Evolutionary conservation across 2,113 vertebrate species (phyloP), one percentile per base, ranked within the genome.

Genomic region (Lepidothrix coronata): DNA sequence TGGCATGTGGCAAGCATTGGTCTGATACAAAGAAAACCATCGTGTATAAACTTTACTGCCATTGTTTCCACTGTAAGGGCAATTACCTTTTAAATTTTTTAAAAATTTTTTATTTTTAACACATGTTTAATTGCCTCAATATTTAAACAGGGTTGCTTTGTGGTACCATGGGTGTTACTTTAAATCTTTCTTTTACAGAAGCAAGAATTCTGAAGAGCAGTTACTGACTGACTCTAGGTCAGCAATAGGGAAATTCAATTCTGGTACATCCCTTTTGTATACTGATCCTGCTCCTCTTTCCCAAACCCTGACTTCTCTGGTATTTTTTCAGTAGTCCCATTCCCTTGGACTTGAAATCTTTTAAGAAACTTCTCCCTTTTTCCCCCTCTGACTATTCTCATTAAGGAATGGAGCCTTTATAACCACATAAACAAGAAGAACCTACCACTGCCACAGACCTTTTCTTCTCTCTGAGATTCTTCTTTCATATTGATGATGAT

Each of bases 1-100:
- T 98, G 98, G 97, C 98, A 97, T 97, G 97, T 98, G 98, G 97
- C 95, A 97, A 89, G 86, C 97, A 97, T 96, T 97, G 97, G 65
- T 92, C 85, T 95, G 90, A 96, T 97, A 91, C 92, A 96, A 86
- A 92, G 90, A 91, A 97, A 97, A 95, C 31, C 93, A 87, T 96
- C 76, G 15, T 89, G 96, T 96, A 93, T 93, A 97, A 96, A 94
- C 94, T 97, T 97, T 93, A 97, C 35, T 91, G 96, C 84, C 95
- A 91, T 74, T 82, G 81, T 96, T 97, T 81, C 94, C 74, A 84
- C 59, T 84, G 91, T 87, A 93, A 96, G 43, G 68, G 31, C 65
- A 78, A 96, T 80, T 93, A 30, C 61, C 24, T 31, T 25, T 80
- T 13, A 30, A 31, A 10, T 37, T 6, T 15, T 11, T 27, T 17